Evolutionary conservation across 2,888 invertebrate species (phyloP), one percentile per base, ranked within the genome.

Genomic region (Caenorhabditis sp.): DNA sequence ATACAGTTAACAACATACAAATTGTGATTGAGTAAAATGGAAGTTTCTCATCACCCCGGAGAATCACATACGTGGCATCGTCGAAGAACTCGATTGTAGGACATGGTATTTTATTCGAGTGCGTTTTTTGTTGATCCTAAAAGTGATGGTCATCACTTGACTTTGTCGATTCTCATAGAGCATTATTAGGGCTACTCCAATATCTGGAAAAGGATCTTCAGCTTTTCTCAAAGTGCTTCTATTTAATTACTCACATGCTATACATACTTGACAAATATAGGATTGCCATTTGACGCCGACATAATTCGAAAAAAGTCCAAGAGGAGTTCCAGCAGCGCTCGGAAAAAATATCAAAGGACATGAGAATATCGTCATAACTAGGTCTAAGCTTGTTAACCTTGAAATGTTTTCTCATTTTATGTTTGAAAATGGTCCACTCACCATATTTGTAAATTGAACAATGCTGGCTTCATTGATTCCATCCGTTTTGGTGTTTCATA

Each of bases 151-250:
- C 7, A 56, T 54, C 10, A 70, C 65, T 65, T 65, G 65, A 62
- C 52, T 62, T 7, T 70, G 62, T 0, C 70, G 65, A 27, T 70
- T 70, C n/a, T 70, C 70, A 27, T 43, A 65, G 5, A 70, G 25
- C 61, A 71, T 67, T 17, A 67, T 23, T 25, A 67, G 50, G 17
- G 56, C 56, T 0, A 71, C 43, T 20, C 60, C 71, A 2, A 60
- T 60, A 60, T 63, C 71, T 71, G 63, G 52, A 67, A 66, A 31
- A n/a, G n/a, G n/a, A n/a, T n/a, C n/a, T n/a, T n/a, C n/a, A n/a
- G n/a, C n/a, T n/a, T n/a, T 26, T 0, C 26, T 50, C n/a, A 31
- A 10, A 31, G 31, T 31, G 4, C 5, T 31, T 31, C 10, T n/a
- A 31, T 31, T 31, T 31, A 4, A 7, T 31, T 10, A 67, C 67